phyloP scores from a whole-genome alignment of 2,888 invertebrate species.

The Mayetiola destructor region DNA sequence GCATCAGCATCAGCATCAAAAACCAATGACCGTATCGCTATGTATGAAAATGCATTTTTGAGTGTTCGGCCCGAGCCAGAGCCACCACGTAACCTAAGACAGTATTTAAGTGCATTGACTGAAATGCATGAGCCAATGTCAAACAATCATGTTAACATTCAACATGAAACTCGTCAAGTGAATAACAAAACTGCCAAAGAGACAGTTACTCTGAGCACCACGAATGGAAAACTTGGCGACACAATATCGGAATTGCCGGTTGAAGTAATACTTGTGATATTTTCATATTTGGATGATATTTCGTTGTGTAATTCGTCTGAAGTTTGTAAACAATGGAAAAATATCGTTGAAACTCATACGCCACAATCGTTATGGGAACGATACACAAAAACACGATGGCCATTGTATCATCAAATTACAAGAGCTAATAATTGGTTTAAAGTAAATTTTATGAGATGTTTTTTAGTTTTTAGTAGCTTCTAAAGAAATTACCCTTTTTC shows the following conservation, averaged over 20 bases:
- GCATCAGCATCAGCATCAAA: not conserved
- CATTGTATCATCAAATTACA: conserved; percentile 63
- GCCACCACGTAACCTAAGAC: not conserved
- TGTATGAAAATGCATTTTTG: conserved; percentile 9
- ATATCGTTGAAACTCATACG: conserved; percentile 63
- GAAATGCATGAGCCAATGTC: not conserved
- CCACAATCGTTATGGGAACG: conserved; percentile 66
- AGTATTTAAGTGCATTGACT: conserved; percentile 7
- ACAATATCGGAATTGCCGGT: conserved; percentile 24
- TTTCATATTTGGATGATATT: conserved; percentile 80
- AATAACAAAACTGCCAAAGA: not conserved
- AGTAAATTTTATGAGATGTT: conserved; percentile 36
- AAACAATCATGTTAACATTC: too few relatives aligned
- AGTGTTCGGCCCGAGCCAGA: not conserved
- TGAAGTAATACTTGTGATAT: conserved; percentile 69
- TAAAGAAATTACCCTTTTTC: conserved; percentile 17
- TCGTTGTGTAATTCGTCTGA: conserved; percentile 79
- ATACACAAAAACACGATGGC: conserved; percentile 68
- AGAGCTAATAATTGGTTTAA: conserved; percentile 64
- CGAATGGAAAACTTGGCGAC: not conserved
- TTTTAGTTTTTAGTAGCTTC: conserved; percentile 26
- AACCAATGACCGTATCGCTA: not conserved
- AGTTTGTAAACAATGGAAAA: conserved; percentile 74
- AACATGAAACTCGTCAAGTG: not conserved
- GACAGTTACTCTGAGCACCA: not conserved